A percentile compares a stretch with the other conserved stretches of the same genome.
These are phyloP conservation scores for Anoplius nigerrimus DNA, from an alignment of 2,888 invertebrate genomes.

Conservation along the genomic window DNA sequence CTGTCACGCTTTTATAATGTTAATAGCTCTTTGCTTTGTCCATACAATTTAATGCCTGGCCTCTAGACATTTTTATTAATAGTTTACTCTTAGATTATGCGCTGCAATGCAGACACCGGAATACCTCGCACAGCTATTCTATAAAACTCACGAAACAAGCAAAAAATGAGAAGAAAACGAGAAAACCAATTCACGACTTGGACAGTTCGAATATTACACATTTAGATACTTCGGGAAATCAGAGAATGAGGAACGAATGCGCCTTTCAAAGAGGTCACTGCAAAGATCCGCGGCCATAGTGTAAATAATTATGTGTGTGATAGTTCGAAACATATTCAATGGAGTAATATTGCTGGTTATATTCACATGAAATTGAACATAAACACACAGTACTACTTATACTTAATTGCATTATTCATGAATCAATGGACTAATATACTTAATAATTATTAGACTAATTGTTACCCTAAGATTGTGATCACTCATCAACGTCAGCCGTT, in stretches of 20 bases:
- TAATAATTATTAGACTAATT: conserved; percentile 75
- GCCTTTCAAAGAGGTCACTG: conserved; percentile 36
- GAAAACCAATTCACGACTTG: conserved; percentile 29
- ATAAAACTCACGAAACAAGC: conserved; percentile 31
- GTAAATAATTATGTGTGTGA: conserved; percentile 67
- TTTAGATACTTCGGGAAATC: conserved; percentile 23
- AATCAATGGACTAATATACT: conserved; percentile 75
- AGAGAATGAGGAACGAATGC: conserved; percentile 36
- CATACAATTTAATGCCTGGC: conserved; percentile 57
- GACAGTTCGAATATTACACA: conserved; percentile 21
- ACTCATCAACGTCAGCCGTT: conserved; percentile 74
- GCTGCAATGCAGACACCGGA: conserved; percentile 59
- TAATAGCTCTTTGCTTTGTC: conserved; percentile 26
- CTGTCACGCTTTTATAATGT: conserved; percentile 28
- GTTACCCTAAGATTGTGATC: conserved; percentile 75
- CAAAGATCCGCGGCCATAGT: conserved; percentile 45
- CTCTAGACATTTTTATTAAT: conserved; percentile 60
- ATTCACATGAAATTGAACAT: conserved; percentile 75
- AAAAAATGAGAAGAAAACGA: conserved; percentile 27
- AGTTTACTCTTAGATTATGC: conserved; percentile 60
- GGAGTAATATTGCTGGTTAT: conserved; percentile 73
- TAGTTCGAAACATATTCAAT: conserved; percentile 72
- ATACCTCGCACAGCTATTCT: conserved; percentile 57
- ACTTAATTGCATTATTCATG: conserved; percentile 75
- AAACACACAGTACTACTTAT: conserved; percentile 75